Conservation (phyloP, 2,888 invertebrate genomes). For the Oscheius sp. region DNA sequence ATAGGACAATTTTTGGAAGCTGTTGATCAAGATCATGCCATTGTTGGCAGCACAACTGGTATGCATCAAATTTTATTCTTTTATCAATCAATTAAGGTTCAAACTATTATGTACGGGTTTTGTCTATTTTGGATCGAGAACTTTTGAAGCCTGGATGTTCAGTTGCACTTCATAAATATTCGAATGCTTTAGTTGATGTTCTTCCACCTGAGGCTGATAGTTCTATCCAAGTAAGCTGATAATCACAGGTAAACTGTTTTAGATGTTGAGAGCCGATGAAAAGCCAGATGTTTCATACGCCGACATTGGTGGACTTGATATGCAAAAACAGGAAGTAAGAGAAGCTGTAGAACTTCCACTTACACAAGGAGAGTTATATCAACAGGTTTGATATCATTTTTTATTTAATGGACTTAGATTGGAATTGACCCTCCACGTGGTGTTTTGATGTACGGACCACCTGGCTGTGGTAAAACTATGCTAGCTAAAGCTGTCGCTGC, state of each 20-base stretch:
- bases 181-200: slow-evolving; percentile 99
- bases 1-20: slow-evolving; percentile 99
- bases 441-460: slow-evolving; percentile 99
- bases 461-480: slow-evolving; percentile 99
- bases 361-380: slow-evolving; percentile 96
- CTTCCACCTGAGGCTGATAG: slow-evolving; percentile 98
- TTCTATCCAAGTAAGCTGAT: slow-evolving; percentile 81
- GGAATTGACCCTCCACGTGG: slow-evolving; percentile 98
- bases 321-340: slow-evolving; percentile 97
- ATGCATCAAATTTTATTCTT: not conserved
- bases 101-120: slow-evolving; percentile 96
- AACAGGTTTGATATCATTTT: slow-evolving; percentile 76
- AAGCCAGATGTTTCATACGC: slow-evolving; percentile 91
- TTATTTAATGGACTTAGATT: slow-evolving; percentile 70
- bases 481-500: slow-evolving; percentile 81
- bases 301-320: slow-evolving; percentile 99
- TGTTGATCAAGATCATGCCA: slow-evolving; percentile 98
- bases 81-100: slow-evolving; percentile 78
- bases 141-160: slow-evolving; percentile 95
- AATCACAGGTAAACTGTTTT: not conserved
- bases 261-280: slow-evolving; percentile 84
- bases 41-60: slow-evolving; percentile 95
- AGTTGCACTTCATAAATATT: slow-evolving; percentile 97
- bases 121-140: slow-evolving; percentile 97
- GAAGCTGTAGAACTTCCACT: slow-evolving; percentile 97